phyloP scores from a whole-genome alignment of 2,113 vertebrate species.

The Grantiella picta region DNA sequence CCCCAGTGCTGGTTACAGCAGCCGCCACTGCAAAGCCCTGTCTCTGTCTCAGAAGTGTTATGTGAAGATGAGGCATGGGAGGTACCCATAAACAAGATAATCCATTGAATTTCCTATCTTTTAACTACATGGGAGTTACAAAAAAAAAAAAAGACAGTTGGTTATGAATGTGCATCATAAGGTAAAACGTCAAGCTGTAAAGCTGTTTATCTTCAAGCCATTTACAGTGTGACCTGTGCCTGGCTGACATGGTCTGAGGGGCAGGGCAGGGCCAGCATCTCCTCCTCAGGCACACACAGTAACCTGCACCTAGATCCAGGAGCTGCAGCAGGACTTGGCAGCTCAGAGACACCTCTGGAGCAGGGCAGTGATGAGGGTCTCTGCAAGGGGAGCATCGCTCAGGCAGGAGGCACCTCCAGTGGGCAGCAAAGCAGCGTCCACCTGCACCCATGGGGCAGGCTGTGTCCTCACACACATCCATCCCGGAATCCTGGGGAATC shows the following conservation, averaged over 20 bases:
- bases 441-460: neutral
- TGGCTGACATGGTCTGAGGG: accelerated
- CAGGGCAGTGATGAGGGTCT: accelerated
- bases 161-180: neutral
- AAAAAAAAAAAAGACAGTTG: no score
- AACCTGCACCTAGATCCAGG: accelerated
- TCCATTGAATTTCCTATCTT: neutral
- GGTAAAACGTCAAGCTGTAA: neutral
- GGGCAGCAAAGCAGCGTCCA: accelerated
- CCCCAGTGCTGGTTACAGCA: neutral
- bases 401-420: neutral
- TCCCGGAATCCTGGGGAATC: neutral
- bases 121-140: neutral
- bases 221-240: no score
- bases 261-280: neutral
- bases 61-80: neutral
- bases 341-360: neutral
- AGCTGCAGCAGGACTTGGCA: neutral
- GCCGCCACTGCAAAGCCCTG: neutral
- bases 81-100: neutral
- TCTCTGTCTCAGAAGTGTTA: neutral
- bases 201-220: neutral
- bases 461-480: accelerated
- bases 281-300: neutral
- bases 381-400: accelerated